Evolutionary conservation across 2,888 invertebrate genomes (phyloP).

Genomic region (Strigamia transsilvanica): DNA sequence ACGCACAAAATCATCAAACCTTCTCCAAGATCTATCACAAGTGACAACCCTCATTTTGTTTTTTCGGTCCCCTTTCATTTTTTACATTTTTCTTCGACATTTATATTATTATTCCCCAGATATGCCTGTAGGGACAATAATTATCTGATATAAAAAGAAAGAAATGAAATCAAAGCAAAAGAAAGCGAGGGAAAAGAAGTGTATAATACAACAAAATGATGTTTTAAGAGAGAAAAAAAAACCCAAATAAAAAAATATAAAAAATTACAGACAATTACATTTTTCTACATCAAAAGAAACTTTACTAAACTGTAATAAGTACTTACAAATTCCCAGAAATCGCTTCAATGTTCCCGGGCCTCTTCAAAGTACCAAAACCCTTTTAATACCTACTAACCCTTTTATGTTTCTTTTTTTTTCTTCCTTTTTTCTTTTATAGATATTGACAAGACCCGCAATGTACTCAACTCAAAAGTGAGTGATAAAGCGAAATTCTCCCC

Average conservation of each 20-base stretch:
- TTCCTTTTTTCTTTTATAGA: neutral
- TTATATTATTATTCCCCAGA: constrained; percentile 10
- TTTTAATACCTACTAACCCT: constrained; percentile 37
- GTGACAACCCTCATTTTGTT: constrained; percentile 44
- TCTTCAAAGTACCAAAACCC: constrained; percentile 31
- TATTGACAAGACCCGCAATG: constrained; percentile 39
- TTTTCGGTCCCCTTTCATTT: neutral
- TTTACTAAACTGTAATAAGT: constrained; percentile 30
- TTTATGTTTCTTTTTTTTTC: constrained; percentile 11
- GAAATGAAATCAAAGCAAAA: constrained; percentile 37
- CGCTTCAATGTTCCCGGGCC: constrained; percentile 42
- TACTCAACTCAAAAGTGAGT: constrained; percentile 43
- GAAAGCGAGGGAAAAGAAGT: neutral
- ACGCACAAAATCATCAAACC: constrained; percentile 23
- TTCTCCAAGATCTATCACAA: constrained; percentile 24
- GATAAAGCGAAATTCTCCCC: constrained; percentile 42
- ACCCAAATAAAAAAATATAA: neutral
- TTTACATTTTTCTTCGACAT: neutral
- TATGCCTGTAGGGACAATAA: constrained; percentile 4
- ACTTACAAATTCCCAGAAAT: constrained; percentile 37
- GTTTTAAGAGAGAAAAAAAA: neutral
- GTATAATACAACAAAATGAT: constrained; percentile 26
- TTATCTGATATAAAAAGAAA: constrained; percentile 39
- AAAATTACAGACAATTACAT: constrained; percentile 2
- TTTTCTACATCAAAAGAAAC: constrained; percentile 22